Conservation (phyloP, 2,797 vertebrate species). For the Hyperoplus lanceolatus region DNA sequence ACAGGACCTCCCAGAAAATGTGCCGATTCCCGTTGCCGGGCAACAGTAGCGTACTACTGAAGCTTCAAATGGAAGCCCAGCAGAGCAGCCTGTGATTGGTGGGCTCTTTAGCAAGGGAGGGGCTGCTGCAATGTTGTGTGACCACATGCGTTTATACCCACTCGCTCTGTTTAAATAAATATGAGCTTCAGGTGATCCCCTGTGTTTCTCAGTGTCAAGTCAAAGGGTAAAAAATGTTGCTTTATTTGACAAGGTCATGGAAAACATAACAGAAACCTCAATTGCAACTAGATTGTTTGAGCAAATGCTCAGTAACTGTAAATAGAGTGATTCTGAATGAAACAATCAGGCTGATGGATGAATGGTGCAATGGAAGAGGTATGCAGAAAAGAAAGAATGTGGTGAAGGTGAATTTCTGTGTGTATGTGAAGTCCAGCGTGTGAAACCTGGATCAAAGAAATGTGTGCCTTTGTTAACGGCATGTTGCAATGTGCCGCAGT, state of each 20-base stretch:
- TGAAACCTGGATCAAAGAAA: conserved; percentile 29
- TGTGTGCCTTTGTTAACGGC: conserved; percentile 11
- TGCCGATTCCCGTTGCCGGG: conserved; percentile 87
- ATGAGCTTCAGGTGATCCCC: conserved; percentile 31
- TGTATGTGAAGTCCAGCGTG: neutral
- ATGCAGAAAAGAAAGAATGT: conserved; percentile 4
- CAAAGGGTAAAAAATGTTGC: conserved; percentile 12
- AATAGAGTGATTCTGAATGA: conserved; percentile 33
- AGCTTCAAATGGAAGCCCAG: conserved; percentile 86
- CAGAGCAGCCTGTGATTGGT: conserved; percentile 79
- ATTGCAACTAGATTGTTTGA: neutral
- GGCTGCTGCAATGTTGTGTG: conserved; percentile 68
- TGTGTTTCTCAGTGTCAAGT: conserved; percentile 10
- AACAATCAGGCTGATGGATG: conserved; percentile 10
- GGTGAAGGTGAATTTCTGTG: conserved; percentile 32
- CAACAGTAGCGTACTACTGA: conserved; percentile 89
- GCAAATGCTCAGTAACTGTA: conserved; percentile 31
- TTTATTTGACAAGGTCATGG: conserved; percentile 39
- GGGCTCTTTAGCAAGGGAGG: conserved; percentile 53
- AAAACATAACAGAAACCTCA: conserved; percentile 12
- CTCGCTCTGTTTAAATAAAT: conserved; percentile 73
- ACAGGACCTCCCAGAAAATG: conserved; percentile 85
- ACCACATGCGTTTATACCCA: conserved; percentile 70
- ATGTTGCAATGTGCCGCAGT: conserved; percentile 28
- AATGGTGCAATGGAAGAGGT: neutral